Evolutionary conservation across 2,888 invertebrate species (phyloP), one percentile per base, ranked within the genome.

Genomic region (Acholoe squamosa): DNA sequence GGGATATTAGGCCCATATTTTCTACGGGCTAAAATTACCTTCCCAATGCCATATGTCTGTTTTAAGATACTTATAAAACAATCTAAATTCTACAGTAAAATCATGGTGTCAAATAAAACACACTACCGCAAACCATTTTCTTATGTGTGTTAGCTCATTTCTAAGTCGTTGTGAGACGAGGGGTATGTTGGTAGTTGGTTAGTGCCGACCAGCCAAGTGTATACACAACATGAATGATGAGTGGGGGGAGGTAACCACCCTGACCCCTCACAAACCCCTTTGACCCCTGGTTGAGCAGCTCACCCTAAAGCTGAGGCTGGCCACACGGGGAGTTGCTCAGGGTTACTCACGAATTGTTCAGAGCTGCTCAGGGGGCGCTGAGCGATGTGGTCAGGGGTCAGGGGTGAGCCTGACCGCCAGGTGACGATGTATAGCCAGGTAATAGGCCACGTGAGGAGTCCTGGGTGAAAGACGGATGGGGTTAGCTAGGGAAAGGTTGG

Each of bases 381-480:
- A 76, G 76, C 76, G 76, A 76, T 76, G 76, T 76, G 76, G 31
- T 25, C 76, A 43, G 76, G 76, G 76, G 76, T 28, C 76, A 76
- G 76, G 76, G 76, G 76, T 76, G 76, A 31, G 25, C 28, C 28
- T 25, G 76, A 5, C 76, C 25, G 31, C 76, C 76, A 76, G 76
- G 76, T 76, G 31, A 76, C 28, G 76, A 76, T 28, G 76, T 76
- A 76, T 76, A 25, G 76, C 76, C 76, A 76, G 76, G 76, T 76
- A 61, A 61, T 61, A n/a, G 61, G 61, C 22, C 61, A 61, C 61
- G 61, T 61, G 61, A 61, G 61, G 61, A n/a, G 61, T 19, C 61
- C 19, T 19, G n/a, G 61, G 61, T 19, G 22, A 7, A 61, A 61
- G 61, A 61, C 61, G 3, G 61, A 61, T 61, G 61, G 43, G 43